A percentile compares a stretch with the other conserved stretches of the same genome.
Evolutionary conservation across 2,797 vertebrate species (phyloP).

Genomic region (Borostomias antarcticus): DNA sequence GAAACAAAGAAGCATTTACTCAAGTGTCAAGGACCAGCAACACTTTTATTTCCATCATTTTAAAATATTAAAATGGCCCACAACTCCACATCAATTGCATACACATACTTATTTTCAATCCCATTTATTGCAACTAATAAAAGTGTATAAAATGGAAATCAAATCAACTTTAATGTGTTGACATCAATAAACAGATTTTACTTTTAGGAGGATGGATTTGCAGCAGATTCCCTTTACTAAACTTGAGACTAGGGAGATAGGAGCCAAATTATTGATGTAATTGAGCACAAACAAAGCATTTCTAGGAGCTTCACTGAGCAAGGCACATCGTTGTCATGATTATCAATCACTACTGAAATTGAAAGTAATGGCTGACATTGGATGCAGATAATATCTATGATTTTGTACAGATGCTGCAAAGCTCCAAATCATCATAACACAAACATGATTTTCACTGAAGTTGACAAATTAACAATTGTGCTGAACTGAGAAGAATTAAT

Average conservation of each 20-base stretch:
- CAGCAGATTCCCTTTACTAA: conserved; percentile 69
- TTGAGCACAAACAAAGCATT: background rate
- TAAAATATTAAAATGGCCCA: conserved; percentile 58
- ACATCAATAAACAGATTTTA: conserved; percentile 31
- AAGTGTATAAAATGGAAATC: conserved; percentile 50
- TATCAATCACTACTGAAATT: conserved; percentile 11
- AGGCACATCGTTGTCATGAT: conserved; percentile 27
- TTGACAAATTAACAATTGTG: conserved; percentile 36
- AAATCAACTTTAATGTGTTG: conserved; percentile 39
- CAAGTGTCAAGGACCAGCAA: conserved; percentile 45
- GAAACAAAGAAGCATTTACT: conserved; percentile 43
- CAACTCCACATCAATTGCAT: conserved; percentile 32
- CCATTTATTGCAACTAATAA: conserved; percentile 51
- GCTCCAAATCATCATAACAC: conserved; percentile 36
- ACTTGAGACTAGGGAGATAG: background rate
- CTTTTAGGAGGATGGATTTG: conserved; percentile 45
- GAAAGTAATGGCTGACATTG: background rate
- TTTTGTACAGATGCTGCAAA: conserved; percentile 53
- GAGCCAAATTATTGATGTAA: background rate
- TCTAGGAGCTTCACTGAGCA: conserved; percentile 22
- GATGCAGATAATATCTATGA: too few species aligned
- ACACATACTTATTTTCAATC: conserved; percentile 51
- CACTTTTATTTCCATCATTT: conserved; percentile 65
- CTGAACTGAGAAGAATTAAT: conserved; percentile 32
- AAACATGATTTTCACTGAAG: conserved; percentile 40